Percentiles rank a stretch among this genome's conserved stretches.
Conservation (phyloP, 92 coral and sea anemone genomes). For the Epizoanthus ramosus region DNA sequence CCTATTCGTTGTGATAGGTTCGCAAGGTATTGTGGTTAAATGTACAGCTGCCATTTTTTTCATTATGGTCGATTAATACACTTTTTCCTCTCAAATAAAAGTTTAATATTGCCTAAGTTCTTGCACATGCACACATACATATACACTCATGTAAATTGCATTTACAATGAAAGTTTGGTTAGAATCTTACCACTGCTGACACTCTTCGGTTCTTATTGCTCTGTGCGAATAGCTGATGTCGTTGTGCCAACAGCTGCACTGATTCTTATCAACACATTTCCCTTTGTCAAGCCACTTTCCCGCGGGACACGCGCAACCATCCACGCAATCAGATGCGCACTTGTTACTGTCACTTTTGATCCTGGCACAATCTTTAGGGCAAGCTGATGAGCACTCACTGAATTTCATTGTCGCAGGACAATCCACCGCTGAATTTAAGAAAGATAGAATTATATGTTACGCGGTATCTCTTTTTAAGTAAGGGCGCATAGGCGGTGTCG, state of each 20-base stretch:
- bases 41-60: too few relatives aligned
- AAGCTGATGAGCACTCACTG: conserved; percentile 80
- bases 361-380: conserved; percentile 84
- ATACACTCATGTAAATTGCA: neutral
- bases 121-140: too few relatives aligned
- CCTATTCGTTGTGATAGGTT: too few relatives aligned
- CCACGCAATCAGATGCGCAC: conserved; percentile 80
- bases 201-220: conserved; percentile 57
- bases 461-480: neutral
- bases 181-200: conserved; percentile 83
- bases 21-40: too few relatives aligned
- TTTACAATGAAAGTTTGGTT: neutral
- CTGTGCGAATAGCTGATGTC: conserved; percentile 70
- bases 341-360: conserved; percentile 73
- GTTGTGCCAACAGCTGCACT: conserved; percentile 78
- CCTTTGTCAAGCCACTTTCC: conserved; percentile 81
- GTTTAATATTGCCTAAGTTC: too few relatives aligned
- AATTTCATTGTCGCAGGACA: conserved; percentile 71
- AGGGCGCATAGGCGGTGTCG: too few relatives aligned
- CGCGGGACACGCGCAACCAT: conserved; percentile 87
- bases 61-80: too few relatives aligned
- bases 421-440: conserved; percentile 51
- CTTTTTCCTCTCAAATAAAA: too few relatives aligned
- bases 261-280: conserved; percentile 72
- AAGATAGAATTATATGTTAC: too few relatives aligned